phyloP scores from a whole-genome alignment of 2,888 invertebrate species.

The Neoascia interrupta region DNA sequence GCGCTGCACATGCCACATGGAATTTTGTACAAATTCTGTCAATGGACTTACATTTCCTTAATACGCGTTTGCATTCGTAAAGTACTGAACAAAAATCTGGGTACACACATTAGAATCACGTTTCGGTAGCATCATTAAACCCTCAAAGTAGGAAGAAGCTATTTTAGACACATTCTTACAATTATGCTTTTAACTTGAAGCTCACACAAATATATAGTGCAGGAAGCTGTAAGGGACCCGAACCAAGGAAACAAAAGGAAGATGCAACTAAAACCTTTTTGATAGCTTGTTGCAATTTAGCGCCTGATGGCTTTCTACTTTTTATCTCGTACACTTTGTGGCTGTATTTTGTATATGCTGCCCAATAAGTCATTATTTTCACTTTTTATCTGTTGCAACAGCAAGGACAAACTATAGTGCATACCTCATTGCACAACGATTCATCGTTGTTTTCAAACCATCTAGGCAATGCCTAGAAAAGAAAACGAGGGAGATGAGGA shows the following conservation, averaged over 20 bases:
- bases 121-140: slow-evolving; percentile 33
- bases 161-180: no score
- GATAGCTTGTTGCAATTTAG: slow-evolving; percentile 54
- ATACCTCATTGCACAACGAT: slow-evolving; percentile 16
- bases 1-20: no score
- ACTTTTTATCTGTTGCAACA: slow-evolving; percentile 48
- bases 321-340: neutral
- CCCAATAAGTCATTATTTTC: slow-evolving; percentile 38
- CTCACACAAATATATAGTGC: no score
- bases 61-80: slow-evolving; percentile 10
- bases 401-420: neutral
- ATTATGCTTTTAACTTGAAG: no score
- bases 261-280: slow-evolving; percentile 44
- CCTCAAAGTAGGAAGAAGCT: neutral
- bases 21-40: no score
- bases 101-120: no score
- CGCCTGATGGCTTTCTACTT: slow-evolving; percentile 30
- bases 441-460: slow-evolving; percentile 9
- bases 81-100: no score
- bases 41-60: no score
- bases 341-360: neutral
- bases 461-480: neutral
- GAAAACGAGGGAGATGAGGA: slow-evolving; percentile 2
- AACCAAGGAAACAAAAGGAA: no score
- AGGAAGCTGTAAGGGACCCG: no score